Conservation (phyloP, 2,888 invertebrate species). For the Dysmachus trigonus region DNA sequence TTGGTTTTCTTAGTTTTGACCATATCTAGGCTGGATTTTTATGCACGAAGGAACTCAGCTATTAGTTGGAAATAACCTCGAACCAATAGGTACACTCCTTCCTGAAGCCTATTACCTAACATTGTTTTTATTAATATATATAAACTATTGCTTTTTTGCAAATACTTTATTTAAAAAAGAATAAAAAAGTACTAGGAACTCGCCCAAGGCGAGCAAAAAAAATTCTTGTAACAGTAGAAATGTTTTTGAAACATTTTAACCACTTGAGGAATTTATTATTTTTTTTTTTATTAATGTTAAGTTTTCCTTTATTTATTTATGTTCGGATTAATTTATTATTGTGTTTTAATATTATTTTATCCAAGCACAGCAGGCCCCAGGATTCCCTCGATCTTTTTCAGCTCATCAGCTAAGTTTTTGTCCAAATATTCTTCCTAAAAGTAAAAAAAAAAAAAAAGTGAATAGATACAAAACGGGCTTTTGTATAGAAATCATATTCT, state of each 20-base stretch:
- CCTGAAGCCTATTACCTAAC: background rate
- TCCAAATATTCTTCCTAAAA: constrained; percentile 43
- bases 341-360: background rate
- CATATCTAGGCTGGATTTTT: background rate
- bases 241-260: background rate
- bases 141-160: background rate
- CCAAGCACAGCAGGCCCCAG: background rate
- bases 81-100: background rate
- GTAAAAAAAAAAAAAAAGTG: constrained; percentile 12
- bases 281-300: background rate
- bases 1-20: background rate
- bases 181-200: background rate
- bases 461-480: constrained; percentile 11
- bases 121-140: background rate
- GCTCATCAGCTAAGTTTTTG: constrained; percentile 38
- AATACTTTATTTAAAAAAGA: background rate
- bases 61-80: background rate
- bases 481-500: constrained; percentile 16
- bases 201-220: background rate
- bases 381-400: constrained; percentile 41
- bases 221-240: background rate
- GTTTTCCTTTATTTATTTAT: constrained; percentile 5
- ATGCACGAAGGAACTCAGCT: background rate
- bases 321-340: background rate
- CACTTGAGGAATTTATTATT: background rate